phyloP scores from a whole-genome alignment of 2,113 vertebrate species.

The Microcebus lehilahytsara region DNA sequence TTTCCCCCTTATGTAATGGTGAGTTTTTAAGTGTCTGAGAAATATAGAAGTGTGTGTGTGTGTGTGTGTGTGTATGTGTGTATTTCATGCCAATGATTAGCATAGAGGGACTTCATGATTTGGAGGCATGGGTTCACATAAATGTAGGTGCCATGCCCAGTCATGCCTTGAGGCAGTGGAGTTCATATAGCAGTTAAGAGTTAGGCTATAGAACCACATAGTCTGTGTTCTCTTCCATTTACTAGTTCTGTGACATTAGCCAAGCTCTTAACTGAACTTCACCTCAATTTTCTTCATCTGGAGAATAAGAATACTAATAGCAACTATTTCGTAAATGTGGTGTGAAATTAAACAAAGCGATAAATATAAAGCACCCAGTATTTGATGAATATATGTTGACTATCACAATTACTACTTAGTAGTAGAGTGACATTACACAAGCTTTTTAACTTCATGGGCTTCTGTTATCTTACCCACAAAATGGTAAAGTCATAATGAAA shows the following conservation, averaged over 20 bases:
- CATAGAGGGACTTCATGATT: background rate
- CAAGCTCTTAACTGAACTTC: background rate
- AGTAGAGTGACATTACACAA: fast-evolving
- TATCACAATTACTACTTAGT: background rate
- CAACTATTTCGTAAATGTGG: background rate
- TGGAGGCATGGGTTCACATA: background rate
- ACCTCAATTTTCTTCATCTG: background rate
- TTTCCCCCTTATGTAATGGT: background rate
- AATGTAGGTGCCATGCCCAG: background rate
- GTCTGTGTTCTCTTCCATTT: background rate
- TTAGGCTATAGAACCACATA: background rate
- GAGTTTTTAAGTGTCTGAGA: background rate
- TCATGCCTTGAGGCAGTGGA: background rate
- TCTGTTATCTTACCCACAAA: background rate
- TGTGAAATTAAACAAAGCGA: background rate
- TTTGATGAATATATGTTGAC: background rate
- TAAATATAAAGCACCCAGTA: background rate
- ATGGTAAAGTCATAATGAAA: background rate
- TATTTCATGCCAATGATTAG: background rate
- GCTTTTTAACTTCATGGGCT: background rate
- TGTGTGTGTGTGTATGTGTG: background rate
- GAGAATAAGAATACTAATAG: background rate
- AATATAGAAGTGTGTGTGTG: background rate
- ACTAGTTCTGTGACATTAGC: background rate
- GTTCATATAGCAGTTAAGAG: background rate